phyloP scores from a whole-genome alignment of 1,140 invertebrate genomes.

The Dryas iulia region DNA sequence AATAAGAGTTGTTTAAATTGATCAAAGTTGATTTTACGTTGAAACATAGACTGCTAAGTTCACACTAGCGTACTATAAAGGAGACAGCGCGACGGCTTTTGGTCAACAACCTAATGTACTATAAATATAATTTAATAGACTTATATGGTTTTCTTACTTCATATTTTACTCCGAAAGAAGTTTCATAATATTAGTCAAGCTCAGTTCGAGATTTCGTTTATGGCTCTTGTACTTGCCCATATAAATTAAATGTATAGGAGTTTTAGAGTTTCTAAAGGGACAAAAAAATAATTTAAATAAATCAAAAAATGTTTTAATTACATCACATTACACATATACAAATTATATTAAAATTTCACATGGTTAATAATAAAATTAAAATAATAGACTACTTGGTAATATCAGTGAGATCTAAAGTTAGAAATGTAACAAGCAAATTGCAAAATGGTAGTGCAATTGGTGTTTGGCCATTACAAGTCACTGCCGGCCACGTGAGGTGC shows the following conservation, averaged over 20 bases:
- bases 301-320: no score
- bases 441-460: constrained; percentile 29
- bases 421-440: constrained; percentile 5
- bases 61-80: constrained; percentile 14
- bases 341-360: no score
- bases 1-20: constrained; percentile 7
- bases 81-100: constrained; percentile 47
- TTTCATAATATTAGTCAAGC: no score
- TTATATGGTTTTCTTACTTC: no score
- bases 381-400: background rate
- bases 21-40: constrained; percentile 22
- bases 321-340: no score
- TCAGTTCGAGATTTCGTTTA: no score
- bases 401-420: background rate
- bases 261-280: no score
- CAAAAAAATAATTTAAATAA: no score
- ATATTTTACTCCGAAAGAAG: no score
- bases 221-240: no score
- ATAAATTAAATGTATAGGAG: no score
- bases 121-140: background rate
- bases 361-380: no score
- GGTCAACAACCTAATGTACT: constrained; percentile 7
- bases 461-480: constrained; percentile 40
- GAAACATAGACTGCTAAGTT: constrained; percentile 1
- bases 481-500: constrained; percentile 42